A percentile compares a stretch with the other conserved stretches of the same genome.
Evolutionary conservation across 2,888 invertebrate species (phyloP).

Genomic region (Aspidiotus rigidus): DNA sequence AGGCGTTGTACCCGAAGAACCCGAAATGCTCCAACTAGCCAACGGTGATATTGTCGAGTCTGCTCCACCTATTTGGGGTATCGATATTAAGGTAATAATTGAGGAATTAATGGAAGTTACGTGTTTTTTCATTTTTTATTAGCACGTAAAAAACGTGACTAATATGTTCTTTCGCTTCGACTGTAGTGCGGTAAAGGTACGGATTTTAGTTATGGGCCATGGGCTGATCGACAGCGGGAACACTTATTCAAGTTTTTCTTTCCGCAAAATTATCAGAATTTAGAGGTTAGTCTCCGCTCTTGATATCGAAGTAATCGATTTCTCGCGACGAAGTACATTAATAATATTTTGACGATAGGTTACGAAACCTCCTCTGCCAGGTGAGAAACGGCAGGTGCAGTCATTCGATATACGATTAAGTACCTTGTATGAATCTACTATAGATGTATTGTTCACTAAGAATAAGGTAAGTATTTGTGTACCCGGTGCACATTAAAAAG

Average conservation of each 20-base stretch:
- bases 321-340: background rate
- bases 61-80: slow-evolving; percentile 89
- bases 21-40: slow-evolving; percentile 76
- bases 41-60: slow-evolving; percentile 90
- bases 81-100: slow-evolving; percentile 63
- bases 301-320: background rate
- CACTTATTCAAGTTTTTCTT: slow-evolving; percentile 93
- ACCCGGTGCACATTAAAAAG: background rate
- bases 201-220: slow-evolving; percentile 95
- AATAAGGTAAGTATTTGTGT: slow-evolving; percentile 49
- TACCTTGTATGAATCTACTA: slow-evolving; percentile 82
- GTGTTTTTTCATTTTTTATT: background rate
- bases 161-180: background rate
- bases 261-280: slow-evolving; percentile 73
- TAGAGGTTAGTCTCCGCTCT: slow-evolving; percentile 48
- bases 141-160: too few species aligned
- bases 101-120: background rate
- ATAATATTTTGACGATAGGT: slow-evolving; percentile 43
- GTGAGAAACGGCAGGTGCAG: slow-evolving; percentile 78
- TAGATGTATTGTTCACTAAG: slow-evolving; percentile 93
- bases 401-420: slow-evolving; percentile 87
- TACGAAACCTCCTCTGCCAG: slow-evolving; percentile 72
- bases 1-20: slow-evolving; percentile 78
- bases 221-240: slow-evolving; percentile 96
- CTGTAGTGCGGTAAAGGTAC: slow-evolving; percentile 76